phyloP scores from a whole-genome alignment of 2,113 vertebrate genomes.

The Circaetus gallicus region DNA sequence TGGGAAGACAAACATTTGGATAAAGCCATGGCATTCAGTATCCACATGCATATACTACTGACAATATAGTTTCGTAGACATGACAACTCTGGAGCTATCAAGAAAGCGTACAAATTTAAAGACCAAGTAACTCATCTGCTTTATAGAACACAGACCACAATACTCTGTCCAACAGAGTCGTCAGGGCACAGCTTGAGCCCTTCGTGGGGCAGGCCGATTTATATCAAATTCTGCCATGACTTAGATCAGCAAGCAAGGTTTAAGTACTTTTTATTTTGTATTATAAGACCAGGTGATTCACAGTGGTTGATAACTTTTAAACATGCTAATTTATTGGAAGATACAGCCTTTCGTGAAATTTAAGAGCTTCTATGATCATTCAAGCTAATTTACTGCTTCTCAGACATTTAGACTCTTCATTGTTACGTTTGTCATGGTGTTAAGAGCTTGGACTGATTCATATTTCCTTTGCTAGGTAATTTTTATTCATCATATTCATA shows the following conservation, averaged over 20 bases:
- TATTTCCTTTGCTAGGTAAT: neutral
- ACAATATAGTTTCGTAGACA: fast-evolving
- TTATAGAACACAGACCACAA: neutral
- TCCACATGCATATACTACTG: fast-evolving
- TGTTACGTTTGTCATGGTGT: neutral
- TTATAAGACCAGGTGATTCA: neutral
- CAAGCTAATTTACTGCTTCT: neutral
- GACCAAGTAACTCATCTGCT: neutral
- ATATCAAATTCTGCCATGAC: neutral
- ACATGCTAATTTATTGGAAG: neutral
- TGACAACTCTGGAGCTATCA: neutral
- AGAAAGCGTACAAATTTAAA: neutral
- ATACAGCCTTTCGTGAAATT: neutral
- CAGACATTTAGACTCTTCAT: neutral
- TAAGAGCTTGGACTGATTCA: neutral
- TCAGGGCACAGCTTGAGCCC: neutral
- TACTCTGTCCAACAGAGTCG: fast-evolving
- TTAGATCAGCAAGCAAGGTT: neutral
- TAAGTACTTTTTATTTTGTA: neutral
- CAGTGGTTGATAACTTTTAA: neutral
- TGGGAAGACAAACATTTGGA: neutral
- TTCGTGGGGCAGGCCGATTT: neutral
- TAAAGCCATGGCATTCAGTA: neutral
- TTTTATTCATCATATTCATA: neutral
- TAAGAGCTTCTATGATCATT: neutral